These are phyloP conservation scores for Trinectes maculatus DNA, from an alignment of 2,113 vertebrate species.

Conservation along the genomic window DNA sequence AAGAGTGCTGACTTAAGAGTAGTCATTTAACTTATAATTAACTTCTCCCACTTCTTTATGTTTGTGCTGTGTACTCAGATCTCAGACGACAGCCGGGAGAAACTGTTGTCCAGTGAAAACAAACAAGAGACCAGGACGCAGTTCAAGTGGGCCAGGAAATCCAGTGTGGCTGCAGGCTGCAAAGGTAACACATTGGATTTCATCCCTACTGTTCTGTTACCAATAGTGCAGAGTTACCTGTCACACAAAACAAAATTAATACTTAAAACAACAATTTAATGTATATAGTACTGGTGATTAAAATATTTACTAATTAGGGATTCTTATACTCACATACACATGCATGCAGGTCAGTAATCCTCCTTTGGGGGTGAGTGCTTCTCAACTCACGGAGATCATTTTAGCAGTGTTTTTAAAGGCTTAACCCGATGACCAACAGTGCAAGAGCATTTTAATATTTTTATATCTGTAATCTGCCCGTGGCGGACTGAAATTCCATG, in stretches of 20 bases:
- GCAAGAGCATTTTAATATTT: conserved; percentile 59
- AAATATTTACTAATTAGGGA: conserved; percentile 21
- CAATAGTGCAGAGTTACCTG: neutral
- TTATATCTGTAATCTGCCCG: conserved; percentile 58
- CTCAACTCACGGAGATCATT: conserved; percentile 52
- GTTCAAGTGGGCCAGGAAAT: conserved; percentile 43
- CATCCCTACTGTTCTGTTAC: neutral
- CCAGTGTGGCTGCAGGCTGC: conserved; percentile 18
- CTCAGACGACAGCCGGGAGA: conserved; percentile 48
- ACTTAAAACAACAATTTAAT: conserved; percentile 9
- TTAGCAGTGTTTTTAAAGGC: conserved; percentile 66
- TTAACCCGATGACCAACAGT: conserved; percentile 52
- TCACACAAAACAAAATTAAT: conserved; percentile 1
- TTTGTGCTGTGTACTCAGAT: conserved; percentile 38
- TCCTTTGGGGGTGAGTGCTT: conserved; percentile 37
- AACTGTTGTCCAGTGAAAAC: conserved; percentile 22
- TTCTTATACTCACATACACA: neutral
- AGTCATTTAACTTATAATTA: neutral
- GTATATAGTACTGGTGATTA: conserved; percentile 2
- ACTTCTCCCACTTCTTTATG: neutral
- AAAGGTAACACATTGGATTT: conserved; percentile 43
- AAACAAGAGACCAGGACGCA: conserved; percentile 12
- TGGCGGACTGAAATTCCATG: conserved; percentile 34
- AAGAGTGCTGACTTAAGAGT: neutral
- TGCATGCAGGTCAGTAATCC: conserved; percentile 37